Evolutionary conservation across 2,888 invertebrate species (phyloP), one percentile per base, ranked within the genome.

Genomic region (Drosophila percnosoma): DNA sequence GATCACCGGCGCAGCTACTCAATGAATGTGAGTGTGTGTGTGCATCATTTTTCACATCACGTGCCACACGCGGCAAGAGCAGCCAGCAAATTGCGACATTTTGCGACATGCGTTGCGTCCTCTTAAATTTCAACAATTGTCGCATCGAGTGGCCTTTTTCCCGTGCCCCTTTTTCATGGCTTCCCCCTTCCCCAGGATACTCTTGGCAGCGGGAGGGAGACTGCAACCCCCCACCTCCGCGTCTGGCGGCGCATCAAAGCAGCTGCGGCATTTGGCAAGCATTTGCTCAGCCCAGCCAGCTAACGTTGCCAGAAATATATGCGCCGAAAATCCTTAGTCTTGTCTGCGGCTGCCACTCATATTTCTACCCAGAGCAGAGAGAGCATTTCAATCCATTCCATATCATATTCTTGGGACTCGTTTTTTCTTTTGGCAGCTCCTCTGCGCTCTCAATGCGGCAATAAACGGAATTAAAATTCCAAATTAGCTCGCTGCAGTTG

Each of bases 1-100:
- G 84, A 89, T 89, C 84, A 88, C 78, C 68, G 62, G 49, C 31
- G 38, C 52, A 51, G 42, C 65, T 63, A 57, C 65, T 42, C 59
- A 59, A 62, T 65, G 42, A 76, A 15, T 53, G 31, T 45, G 27
- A 2, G 27, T 27, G 24, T 48, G 68, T 55, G 51, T 64, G 60
- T 70, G 80, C 81, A 81, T 81, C 90, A 80, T 80, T 87, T 86
- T 86, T 87, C 90, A 87, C 86, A 89, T 90, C 90, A 90, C 86
- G 87, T 89, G 86, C 87, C 84, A 89, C 90, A 89, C 81, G 87
- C 90, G 90, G 74, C 88, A 60, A 42, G 38, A 66, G 58, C 79
- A 29, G 59, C 54, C 69, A 31, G 65, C 80, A 81, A 86, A 85
- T 82, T 84, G 83, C 79, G 88, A 83, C 84, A 85, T 89, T 85